Conservation (phyloP, 2,888 invertebrate genomes). For the Eilema depressum region DNA sequence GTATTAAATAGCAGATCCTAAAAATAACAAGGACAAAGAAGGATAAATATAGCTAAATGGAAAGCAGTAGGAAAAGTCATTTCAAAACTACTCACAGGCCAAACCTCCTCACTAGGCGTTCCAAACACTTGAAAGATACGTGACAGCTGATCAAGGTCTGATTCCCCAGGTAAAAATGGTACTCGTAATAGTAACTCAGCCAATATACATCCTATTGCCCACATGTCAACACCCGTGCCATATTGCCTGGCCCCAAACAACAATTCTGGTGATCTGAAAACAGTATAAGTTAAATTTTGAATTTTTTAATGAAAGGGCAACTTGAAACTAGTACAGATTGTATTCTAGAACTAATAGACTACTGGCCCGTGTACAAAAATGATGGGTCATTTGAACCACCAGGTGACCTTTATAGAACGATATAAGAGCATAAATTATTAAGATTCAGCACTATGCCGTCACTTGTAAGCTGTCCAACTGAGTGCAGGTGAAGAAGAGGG, state of each 20-base stretch:
- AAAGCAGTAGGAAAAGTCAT: not conserved
- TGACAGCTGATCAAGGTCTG: constrained; percentile 98
- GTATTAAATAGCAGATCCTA: too few relatives aligned
- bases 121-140: constrained; percentile 98
- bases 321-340: too few relatives aligned
- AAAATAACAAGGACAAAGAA: too few relatives aligned
- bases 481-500: too few relatives aligned
- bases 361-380: too few relatives aligned
- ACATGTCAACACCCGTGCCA: constrained; percentile 98
- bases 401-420: too few relatives aligned
- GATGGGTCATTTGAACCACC: too few relatives aligned
- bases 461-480: too few relatives aligned
- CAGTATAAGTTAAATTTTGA: not conserved
- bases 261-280: constrained; percentile 94
- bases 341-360: too few relatives aligned
- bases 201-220: constrained; percentile 99
- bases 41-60: not conserved
- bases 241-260: constrained; percentile 98
- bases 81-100: constrained; percentile 90
- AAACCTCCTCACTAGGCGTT: constrained; percentile 96
- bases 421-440: too few relatives aligned
- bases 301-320: not conserved
- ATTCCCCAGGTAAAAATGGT: constrained; percentile 98
- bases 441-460: too few relatives aligned
- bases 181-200: constrained; percentile 96